Base-by-base conservation (phyloP, 2,113 vertebrate genomes). In the Syrmaticus mikado region DNA sequence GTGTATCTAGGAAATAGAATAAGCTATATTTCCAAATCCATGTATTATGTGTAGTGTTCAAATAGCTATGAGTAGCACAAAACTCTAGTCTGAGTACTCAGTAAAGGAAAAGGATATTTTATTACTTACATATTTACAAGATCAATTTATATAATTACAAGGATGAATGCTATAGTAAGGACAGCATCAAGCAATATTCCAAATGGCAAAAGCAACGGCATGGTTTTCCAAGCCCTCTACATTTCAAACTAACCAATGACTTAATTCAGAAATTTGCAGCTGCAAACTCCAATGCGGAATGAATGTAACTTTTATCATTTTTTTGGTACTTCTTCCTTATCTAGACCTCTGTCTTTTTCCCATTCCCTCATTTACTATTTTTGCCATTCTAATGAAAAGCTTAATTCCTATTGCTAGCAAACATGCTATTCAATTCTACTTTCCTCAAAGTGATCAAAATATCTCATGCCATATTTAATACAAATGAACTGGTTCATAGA, bases 371-470 rank as follows among this genome's bases (percentile, higher is more conserved):
- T 21, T 50, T 84, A 13, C 20, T 61, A 50, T 41, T 65, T 78
- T 71, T 74, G 34, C 13, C 16, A 50, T 82, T 85, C 19, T 78
- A 6, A 27, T 76, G 4, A 87, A 84, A n/a, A 2, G 6, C 10
- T 70, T 60, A 76, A 85, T 87, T 92, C 50, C 6, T 45, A 9
- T 30, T 48, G 11, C 34, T 57, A 71, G 58, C 36, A 82, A 90
- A 81, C 4, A 67, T 36, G 52, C 84, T 72, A 71, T 75, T 89
- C 14, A 50, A 66, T 65, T 74, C 41, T 40, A 6, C 34, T 79
- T 92, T 52, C 61, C 43, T 58, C 57, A 48, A 89, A 90, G 45
- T 38, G 82, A 82, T 85, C 66, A 61, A 87, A 94, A 76, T n/a
- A 38, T 3, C 18, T 74, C n/a, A 57, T 53, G 53, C 8, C 19